Evolutionary conservation across 2,113 vertebrate genomes (phyloP).

Genomic region (Glaucomys volans): DNA sequence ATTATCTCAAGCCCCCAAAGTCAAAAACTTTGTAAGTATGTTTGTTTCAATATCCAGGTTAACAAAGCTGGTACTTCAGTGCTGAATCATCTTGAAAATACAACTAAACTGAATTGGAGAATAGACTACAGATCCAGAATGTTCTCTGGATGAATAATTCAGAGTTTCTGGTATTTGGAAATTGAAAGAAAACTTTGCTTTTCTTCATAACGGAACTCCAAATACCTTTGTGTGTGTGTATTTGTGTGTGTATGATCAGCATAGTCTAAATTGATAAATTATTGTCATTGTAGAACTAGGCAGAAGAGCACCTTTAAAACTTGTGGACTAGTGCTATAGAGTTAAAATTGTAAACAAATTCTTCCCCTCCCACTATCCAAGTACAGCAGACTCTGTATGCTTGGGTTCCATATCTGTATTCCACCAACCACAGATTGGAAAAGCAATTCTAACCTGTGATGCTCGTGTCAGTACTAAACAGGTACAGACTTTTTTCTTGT

Average conservation of each 20-base stretch:
- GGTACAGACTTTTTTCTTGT: background rate
- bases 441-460: background rate
- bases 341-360: constrained; percentile 2
- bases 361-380: background rate
- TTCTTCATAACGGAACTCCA: background rate
- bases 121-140: background rate
- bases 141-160: background rate
- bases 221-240: background rate
- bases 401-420: background rate
- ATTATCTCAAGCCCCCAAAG: background rate
- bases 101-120: background rate
- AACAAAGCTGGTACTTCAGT: background rate
- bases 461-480: background rate
- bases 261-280: constrained; percentile 19
- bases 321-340: background rate
- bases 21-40: constrained; percentile 4
- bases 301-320: background rate
- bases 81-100: background rate
- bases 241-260: background rate
- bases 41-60: background rate
- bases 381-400: background rate
- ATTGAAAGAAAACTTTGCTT: constrained; percentile 32
- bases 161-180: background rate
- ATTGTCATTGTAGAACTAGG: background rate
- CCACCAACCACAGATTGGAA: background rate